These are phyloP conservation scores for Torymus tubicola DNA, from an alignment of 2,888 invertebrate species.

Conservation along the genomic window DNA sequence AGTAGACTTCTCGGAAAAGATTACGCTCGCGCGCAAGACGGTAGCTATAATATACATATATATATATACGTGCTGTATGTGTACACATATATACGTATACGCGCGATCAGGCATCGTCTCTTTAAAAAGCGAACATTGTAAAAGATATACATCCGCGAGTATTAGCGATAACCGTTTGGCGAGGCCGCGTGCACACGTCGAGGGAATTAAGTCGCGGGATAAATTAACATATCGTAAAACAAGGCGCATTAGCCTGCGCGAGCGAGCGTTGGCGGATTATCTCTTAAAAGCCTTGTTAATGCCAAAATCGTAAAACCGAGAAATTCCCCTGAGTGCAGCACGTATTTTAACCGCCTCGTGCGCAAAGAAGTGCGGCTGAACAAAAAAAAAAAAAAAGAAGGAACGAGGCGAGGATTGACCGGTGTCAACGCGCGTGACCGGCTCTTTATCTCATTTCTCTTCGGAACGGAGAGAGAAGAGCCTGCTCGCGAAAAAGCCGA, in stretches of 20 bases:
- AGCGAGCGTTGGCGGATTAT: slow-evolving; percentile 24
- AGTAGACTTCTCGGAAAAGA: slow-evolving; percentile 43
- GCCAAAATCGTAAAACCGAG: slow-evolving; percentile 36
- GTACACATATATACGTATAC: too few species aligned
- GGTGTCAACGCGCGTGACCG: slow-evolving; percentile 11
- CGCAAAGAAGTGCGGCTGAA: too few species aligned
- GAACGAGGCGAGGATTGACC: slow-evolving; percentile 7
- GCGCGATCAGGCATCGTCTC: background rate
- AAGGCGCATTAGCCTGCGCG: slow-evolving; percentile 35
- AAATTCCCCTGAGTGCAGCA: background rate
- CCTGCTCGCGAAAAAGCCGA: too few species aligned
- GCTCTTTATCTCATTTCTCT: slow-evolving; percentile 11
- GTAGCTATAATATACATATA: too few species aligned
- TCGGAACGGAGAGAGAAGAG: background rate
- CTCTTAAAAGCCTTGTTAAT: slow-evolving; percentile 50
- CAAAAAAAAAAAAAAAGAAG: background rate
- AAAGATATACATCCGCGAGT: slow-evolving; percentile 29
- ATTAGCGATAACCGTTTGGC: slow-evolving; percentile 36
- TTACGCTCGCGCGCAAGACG: background rate
- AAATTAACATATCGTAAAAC: slow-evolving; percentile 52
- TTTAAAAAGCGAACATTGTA: slow-evolving; percentile 46
- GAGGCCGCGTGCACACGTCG: background rate
- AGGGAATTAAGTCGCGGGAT: slow-evolving; percentile 24
- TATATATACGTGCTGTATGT: too few species aligned
- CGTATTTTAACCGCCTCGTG: background rate